These are phyloP conservation scores for Threskiornis aethiopicus DNA, from an alignment of 2,797 vertebrate species.

Conservation along the genomic window DNA sequence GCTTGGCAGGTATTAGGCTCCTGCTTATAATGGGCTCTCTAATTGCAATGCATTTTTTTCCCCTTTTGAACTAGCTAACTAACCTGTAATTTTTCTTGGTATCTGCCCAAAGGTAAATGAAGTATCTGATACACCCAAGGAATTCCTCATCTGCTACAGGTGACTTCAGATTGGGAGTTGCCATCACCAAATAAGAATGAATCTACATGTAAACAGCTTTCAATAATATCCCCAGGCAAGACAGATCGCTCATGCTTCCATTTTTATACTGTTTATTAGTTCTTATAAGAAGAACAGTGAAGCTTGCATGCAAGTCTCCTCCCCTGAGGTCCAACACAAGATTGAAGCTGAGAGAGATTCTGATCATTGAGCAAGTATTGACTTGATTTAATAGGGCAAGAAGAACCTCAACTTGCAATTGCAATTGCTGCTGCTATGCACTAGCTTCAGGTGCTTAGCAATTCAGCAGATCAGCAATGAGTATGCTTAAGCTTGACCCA, in stretches of 20 bases:
- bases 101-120: conserved; percentile 53
- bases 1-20: conserved; percentile 36
- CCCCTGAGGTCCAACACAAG: background rate
- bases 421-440: background rate
- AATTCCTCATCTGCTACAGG: conserved; percentile 53
- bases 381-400: conserved; percentile 22
- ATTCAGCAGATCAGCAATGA: background rate
- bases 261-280: background rate
- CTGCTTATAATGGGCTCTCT: conserved; percentile 15
- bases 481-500: background rate
- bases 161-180: conserved; percentile 43
- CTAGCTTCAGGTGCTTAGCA: background rate
- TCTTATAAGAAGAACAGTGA: background rate
- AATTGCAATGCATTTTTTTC: conserved; percentile 48
- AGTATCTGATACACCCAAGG: conserved; percentile 50
- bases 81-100: conserved; percentile 61
- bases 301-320: background rate
- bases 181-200: background rate
- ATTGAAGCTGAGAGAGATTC: background rate
- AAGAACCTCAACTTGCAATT: background rate
- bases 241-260: background rate
- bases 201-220: background rate
- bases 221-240: background rate
- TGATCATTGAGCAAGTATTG: conserved; percentile 34
- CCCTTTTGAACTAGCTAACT: conserved; percentile 54